Conservation (phyloP, 1,140 invertebrate species). For the Saccostrea cuccullata region DNA sequence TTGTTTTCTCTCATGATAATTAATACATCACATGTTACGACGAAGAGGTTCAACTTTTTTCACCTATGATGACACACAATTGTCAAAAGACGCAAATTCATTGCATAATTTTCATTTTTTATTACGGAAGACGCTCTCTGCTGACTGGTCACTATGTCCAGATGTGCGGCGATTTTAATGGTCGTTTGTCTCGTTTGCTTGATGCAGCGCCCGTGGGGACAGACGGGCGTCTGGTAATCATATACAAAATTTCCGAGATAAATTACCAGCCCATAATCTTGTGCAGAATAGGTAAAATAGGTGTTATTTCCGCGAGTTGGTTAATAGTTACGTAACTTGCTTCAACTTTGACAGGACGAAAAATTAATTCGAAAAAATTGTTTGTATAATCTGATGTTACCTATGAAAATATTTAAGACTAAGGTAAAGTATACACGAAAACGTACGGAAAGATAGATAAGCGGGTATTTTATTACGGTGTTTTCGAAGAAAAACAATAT, state of each 20-base stretch:
- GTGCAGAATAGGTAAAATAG: not conserved
- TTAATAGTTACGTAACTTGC: not conserved
- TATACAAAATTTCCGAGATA: not conserved
- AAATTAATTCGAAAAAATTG: not conserved
- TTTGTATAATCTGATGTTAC: not conserved
- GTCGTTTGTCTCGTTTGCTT: conserved; percentile 3
- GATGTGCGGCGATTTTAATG: not conserved
- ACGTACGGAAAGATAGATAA: not conserved
- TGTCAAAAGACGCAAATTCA: not conserved
- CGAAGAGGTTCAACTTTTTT: not conserved
- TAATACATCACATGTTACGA: conserved; percentile 27
- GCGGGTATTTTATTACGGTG: not conserved
- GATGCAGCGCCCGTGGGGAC: conserved; percentile 15
- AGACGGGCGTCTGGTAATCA: not conserved
- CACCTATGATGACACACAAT: not conserved
- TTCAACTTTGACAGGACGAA: not conserved
- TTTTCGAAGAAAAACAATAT: too few species aligned
- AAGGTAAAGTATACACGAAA: not conserved
- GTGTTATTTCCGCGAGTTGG: not conserved
- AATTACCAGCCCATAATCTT: not conserved
- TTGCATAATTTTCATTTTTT: not conserved
- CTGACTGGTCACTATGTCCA: not conserved
- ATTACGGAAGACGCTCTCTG: not conserved
- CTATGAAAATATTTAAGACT: conserved; percentile 10
- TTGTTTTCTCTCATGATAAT: not conserved